These are phyloP conservation scores for Ceramica pisi DNA, from an alignment of 2,888 invertebrate species.

Conservation along the genomic window DNA sequence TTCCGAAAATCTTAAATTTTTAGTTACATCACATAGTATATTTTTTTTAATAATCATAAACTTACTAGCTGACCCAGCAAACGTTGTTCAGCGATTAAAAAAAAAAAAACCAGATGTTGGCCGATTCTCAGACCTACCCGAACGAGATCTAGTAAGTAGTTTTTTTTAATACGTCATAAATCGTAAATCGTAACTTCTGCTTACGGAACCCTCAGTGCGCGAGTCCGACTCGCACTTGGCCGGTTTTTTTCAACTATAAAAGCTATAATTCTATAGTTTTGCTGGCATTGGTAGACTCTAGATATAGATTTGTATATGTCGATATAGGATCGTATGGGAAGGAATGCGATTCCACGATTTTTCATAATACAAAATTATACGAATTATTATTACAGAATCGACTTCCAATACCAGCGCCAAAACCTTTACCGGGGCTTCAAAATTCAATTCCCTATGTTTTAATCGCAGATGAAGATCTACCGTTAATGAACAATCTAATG, in stretches of 20 bases:
- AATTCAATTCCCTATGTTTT: background rate
- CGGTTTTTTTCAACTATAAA: conserved; percentile 13
- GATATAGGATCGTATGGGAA: conserved; percentile 14
- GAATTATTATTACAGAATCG: background rate
- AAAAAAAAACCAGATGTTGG: no score
- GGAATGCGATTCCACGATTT: conserved; percentile 1
- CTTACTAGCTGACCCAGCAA: no score
- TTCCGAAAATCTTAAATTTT: no score
- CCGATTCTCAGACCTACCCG: no score
- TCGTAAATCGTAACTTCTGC: no score
- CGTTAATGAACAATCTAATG: background rate
- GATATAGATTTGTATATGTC: conserved; percentile 9
- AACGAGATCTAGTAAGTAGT: no score
- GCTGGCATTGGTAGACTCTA: conserved; percentile 7
- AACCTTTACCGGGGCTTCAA: background rate
- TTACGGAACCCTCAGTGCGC: no score
- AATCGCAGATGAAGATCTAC: conserved; percentile 1
- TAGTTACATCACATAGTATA: no score
- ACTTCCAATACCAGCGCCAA: background rate
- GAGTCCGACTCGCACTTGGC: no score
- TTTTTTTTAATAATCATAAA: no score
- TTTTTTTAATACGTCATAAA: no score
- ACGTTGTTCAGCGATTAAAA: no score
- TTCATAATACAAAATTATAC: background rate
- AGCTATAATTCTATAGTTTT: conserved; percentile 1